Percentiles rank a stretch among this genome's conserved stretches.
These are phyloP conservation scores for Drepanosiphum platanoidis DNA, from an alignment of 2,888 invertebrate genomes.

Conservation along the genomic window DNA sequence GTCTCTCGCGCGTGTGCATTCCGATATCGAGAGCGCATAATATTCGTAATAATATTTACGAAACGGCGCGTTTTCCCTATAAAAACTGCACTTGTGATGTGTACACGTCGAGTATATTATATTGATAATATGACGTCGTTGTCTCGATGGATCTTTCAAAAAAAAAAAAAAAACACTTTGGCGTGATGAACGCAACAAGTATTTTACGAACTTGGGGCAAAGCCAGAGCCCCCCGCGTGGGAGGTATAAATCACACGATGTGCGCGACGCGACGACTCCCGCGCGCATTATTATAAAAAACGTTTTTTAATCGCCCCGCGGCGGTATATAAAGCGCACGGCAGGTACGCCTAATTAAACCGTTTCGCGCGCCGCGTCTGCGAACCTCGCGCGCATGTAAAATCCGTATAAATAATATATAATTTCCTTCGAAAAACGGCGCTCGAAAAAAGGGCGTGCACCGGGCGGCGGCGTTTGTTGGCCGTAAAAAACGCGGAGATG, in stretches of 20 bases:
- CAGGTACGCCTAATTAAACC: neutral
- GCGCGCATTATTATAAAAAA: constrained; percentile 7
- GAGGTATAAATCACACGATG: neutral
- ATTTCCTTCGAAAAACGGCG: no score
- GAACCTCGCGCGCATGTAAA: neutral
- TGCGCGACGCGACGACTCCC: neutral
- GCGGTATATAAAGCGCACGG: no score
- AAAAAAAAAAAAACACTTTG: neutral
- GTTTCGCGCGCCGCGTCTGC: neutral
- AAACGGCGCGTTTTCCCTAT: no score
- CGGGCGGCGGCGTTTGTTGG: no score
- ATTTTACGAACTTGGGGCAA: constrained; percentile 20
- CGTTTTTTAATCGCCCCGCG: neutral
- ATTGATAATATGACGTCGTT: no score
- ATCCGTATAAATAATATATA: no score
- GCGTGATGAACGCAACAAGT: constrained; percentile 45
- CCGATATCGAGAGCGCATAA: neutral
- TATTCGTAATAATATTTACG: no score
- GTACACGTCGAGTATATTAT: no score
- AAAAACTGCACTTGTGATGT: no score
- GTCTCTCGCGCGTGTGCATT: neutral
- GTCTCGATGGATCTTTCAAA: no score
- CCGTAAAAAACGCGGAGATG: no score
- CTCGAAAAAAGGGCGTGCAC: no score
- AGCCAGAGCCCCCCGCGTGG: constrained; percentile 9